Base-by-base conservation (phyloP, 2,888 invertebrate species). In the Coelopa pilipes region DNA sequence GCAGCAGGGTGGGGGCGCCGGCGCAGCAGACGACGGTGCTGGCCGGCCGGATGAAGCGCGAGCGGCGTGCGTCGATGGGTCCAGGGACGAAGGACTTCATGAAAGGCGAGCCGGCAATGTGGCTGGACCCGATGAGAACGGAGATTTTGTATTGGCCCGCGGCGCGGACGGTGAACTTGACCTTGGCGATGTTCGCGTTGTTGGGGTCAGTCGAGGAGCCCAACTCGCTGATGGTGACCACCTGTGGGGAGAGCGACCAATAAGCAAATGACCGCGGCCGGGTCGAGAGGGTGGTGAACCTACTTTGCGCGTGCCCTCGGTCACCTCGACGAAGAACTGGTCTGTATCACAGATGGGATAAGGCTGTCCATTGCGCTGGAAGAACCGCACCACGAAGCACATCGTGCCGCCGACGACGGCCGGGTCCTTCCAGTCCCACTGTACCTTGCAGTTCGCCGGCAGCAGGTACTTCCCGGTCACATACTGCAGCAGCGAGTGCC, bases 321-420 rank as follows among this genome's bases (percentile, higher is more conserved):
- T 93, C 81, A 97, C 95, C 89, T 94, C 93, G 79, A 97, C 94
- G 81, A 93, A 91, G 79, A 97, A 91, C 86, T 95, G 93, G 89
- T 97, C 97, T 76, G 94, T 94, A 90, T 96, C 96, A 89, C 96
- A 96, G 86, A 97, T 94, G 79, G 96, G 96, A 90, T 97, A 97
- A 78, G 97, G 95, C 86, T 96, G 95, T 34, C 97, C 96, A 88
- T 97, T 97, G 78, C 96, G 92, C 89, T 96, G 96, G 89, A 92
- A 96, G 89, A 96, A 96, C 90, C 94, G 90, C 80, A 97, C 94
- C 74, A 93, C 93, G 89, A 97, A 97, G 85, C 95, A 94, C 91
- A 96, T 94, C 49, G 96, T 96, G 87, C 93, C 95, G 60, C 97
- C 97, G 34, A 97, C 97, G 15, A 92, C 89, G 82, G 94, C 93